phyloP scores from a whole-genome alignment of 2,888 invertebrate species.

The Andrena bicolor region DNA sequence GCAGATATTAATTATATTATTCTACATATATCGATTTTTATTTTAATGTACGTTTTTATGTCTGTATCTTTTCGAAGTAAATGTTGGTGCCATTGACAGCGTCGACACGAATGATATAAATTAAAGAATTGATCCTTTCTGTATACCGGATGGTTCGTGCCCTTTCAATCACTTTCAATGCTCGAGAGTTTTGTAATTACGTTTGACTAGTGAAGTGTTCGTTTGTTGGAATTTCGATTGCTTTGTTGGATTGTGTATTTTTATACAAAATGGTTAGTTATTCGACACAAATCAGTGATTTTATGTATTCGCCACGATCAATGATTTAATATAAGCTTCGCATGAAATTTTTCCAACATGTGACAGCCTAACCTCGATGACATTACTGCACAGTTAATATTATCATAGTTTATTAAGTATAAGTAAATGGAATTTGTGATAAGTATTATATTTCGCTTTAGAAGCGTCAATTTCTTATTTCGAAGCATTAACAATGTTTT shows the following conservation, averaged over 20 bases:
- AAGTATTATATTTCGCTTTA: neutral
- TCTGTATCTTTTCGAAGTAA: neutral
- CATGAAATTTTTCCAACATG: conserved; percentile 53
- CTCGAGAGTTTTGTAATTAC: conserved; percentile 7
- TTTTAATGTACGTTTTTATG: neutral
- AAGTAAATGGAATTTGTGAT: neutral
- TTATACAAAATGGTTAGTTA: conserved; percentile 59
- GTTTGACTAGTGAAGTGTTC: conserved; percentile 1
- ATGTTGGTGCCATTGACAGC: neutral
- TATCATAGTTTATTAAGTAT: neutral
- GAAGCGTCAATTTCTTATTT: neutral
- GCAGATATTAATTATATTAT: neutral
- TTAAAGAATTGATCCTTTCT: neutral
- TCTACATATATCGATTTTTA: neutral
- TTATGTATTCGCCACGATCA: neutral
- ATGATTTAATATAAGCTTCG: neutral
- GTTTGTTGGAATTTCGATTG: conserved; percentile 24
- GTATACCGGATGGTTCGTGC: conserved; percentile 10
- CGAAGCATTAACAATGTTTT: neutral
- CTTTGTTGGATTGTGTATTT: conserved; percentile 5
- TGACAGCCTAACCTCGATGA: conserved; percentile 69
- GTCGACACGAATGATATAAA: neutral
- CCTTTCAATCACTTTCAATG: conserved; percentile 8
- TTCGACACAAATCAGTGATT: neutral
- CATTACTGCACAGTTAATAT: conserved; percentile 2